Percentiles rank a stretch among this genome's conserved stretches.
Evolutionary conservation across 2,888 invertebrate genomes (phyloP).

Genomic region (Gymnosoma rotundatum): DNA sequence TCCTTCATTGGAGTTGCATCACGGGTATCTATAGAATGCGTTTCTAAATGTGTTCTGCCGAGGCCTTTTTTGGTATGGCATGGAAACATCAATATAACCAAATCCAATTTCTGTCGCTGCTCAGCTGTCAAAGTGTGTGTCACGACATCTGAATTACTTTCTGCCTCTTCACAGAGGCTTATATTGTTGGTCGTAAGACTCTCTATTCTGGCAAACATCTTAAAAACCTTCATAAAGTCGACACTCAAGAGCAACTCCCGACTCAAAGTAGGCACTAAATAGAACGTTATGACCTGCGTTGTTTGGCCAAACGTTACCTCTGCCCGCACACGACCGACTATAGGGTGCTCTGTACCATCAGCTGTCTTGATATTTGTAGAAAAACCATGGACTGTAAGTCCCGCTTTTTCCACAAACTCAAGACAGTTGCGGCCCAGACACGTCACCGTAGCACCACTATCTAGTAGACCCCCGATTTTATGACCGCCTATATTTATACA

Average conservation of each 20-base stretch:
- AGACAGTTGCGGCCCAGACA: too few relatives aligned
- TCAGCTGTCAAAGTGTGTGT: neutral
- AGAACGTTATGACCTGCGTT: too few relatives aligned
- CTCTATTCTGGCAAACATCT: neutral
- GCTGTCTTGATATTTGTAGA: too few relatives aligned
- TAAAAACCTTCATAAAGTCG: neutral
- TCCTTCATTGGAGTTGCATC: neutral
- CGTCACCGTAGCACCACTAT: too few relatives aligned
- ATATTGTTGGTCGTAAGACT: neutral
- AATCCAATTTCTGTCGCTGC: neutral
- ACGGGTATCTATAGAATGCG: neutral
- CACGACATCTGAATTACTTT: neutral
- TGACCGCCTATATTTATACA: too few relatives aligned
- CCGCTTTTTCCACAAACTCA: too few relatives aligned
- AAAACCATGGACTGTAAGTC: too few relatives aligned
- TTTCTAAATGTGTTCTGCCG: neutral
- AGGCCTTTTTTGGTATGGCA: neutral
- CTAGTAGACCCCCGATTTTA: too few relatives aligned
- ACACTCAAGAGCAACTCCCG: neutral
- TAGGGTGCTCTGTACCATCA: too few relatives aligned
- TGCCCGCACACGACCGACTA: too few relatives aligned
- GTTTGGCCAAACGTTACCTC: too few relatives aligned
- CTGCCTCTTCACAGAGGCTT: neutral
- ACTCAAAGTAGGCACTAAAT: too few relatives aligned
- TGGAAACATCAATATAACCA: neutral